Percentiles rank a stretch among this genome's conserved stretches.
Evolutionary conservation across 1,140 invertebrate genomes (phyloP).

Genomic region (Caenorhabditis tropicalis): DNA sequence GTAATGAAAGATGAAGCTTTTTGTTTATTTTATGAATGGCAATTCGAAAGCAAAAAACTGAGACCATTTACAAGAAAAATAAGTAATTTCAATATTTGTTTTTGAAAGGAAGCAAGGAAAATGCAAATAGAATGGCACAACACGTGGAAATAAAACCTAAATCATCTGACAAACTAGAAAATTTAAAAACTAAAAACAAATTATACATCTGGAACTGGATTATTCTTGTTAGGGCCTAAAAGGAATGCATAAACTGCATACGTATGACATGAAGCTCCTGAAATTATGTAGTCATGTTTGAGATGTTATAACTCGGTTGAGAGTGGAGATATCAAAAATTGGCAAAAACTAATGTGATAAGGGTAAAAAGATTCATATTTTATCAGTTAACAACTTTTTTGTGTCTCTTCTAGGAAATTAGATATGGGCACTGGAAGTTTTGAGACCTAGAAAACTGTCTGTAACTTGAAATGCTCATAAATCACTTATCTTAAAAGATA

Average conservation of each 20-base stretch:
- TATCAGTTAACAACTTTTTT: too few relatives aligned
- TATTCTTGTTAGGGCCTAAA: conserved; percentile 55
- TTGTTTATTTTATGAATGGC: not conserved
- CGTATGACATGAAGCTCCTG: conserved; percentile 55
- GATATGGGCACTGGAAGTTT: too few relatives aligned
- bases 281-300: too few relatives aligned
- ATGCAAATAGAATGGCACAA: not conserved
- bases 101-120: not conserved
- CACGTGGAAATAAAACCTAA: not conserved
- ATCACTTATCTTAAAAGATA: too few relatives aligned
- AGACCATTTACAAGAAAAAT: not conserved
- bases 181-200: not conserved
- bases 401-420: too few relatives aligned
- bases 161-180: not conserved
- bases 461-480: too few relatives aligned
- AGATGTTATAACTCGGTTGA: too few relatives aligned
- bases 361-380: too few relatives aligned
- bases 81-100: not conserved
- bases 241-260: conserved; percentile 50
- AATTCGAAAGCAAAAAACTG: not conserved
- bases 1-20: not conserved
- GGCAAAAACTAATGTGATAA: too few relatives aligned
- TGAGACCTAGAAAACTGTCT: too few relatives aligned
- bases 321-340: too few relatives aligned
- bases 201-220: conserved; percentile 51